Base-by-base conservation (phyloP, 2,113 vertebrate species). In the Pelecanus crispus region DNA sequence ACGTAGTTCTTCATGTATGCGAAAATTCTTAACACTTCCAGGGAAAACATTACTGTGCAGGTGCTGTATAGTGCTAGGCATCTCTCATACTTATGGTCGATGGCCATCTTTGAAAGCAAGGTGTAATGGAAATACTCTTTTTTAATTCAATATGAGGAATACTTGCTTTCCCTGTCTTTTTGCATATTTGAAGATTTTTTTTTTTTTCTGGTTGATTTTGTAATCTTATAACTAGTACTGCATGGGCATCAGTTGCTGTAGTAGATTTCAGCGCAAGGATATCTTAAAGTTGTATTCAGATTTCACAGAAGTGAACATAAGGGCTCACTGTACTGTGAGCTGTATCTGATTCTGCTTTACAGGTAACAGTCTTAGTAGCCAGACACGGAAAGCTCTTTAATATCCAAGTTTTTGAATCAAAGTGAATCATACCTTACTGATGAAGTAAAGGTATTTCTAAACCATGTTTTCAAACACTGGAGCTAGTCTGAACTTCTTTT, bases 151-250 rank as follows among this genome's bases (percentile, higher is more conserved):
- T 40, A 21, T 94, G 72, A 88, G 52, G 38, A 95, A 85, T 66
- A 62, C 40, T 86, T 91, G 15, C 53, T 68, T 95, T 59, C 49
- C n/a, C 17, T 67, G 31, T 59, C 67, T 61, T 67, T 91, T 88
- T 84, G 86, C 59, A 20, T 73, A 72, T 88, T 91, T 93, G 68
- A 86, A 75, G 62, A 62, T 72, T 63, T 42, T 92, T 94, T 63
- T 42, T n/a, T 62, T 73, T 61, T 58, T 32, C 16, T 32, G 28
- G 42, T 94, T 82, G 53, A 74, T 85, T 93, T 68, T 10, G 52
- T 86, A 68, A 47, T 96, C 92, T 87, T 91, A 15, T 93, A 92
- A 73, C 67, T 89, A 28, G 42, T 92, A 75, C 90, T 81, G 42
- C 29, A 67, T 40, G 40, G 34, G 5, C 8, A 29, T 17, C 89